Base-by-base conservation (phyloP, 2,113 vertebrate genomes). In the Tychaedon coryphoeus region DNA sequence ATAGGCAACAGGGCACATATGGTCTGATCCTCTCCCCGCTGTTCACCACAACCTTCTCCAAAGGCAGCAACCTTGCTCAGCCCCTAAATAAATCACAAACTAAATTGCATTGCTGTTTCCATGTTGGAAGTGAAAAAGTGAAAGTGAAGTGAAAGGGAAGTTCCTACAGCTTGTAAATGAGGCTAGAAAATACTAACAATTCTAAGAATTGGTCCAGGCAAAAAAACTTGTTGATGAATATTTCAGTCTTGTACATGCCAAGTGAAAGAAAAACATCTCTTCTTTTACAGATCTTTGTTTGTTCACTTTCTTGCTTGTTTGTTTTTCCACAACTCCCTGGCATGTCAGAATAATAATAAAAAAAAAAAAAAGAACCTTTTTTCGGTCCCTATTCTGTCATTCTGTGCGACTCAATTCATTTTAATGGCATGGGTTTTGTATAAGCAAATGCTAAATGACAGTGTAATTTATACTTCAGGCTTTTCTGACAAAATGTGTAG, bases 401-500 rank as follows among this genome's bases (percentile, higher is more conserved):
- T 91, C 67, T 85, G 10, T 57, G 65, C 64, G 26, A 77, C 24
- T 69, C 71, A 25, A 69, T 65, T 74, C 40, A 26, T 73, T 92
- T 64, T 78, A 80, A 64, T 64, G 73, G 53, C 61, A 83, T 14
- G 31, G 24, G 2, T 60, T 92, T 95, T 90, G 34, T 87, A 33
- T 42, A 88, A 86, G 74, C 42, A 87, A 72, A 70, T 69, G 33
- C 42, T 91, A 82, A 93, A 85, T 82, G 47, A 82, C 90, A 89
- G 71, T 76, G 29, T 88, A 91, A 95, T 85, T 95, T 94, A 88
- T 71, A 79, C 81, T 79, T 73, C 42, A 85, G 54, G 58, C 50
- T 95, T 67, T 85, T 61, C 89, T 95, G 80, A 87, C 76, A 81
- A 80, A 91, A 93, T 61, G 19, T 78, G 29, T 72, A 58, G 45